These are phyloP conservation scores for Drosophila mimica DNA, from an alignment of 2,888 invertebrate genomes.

Conservation along the genomic window DNA sequence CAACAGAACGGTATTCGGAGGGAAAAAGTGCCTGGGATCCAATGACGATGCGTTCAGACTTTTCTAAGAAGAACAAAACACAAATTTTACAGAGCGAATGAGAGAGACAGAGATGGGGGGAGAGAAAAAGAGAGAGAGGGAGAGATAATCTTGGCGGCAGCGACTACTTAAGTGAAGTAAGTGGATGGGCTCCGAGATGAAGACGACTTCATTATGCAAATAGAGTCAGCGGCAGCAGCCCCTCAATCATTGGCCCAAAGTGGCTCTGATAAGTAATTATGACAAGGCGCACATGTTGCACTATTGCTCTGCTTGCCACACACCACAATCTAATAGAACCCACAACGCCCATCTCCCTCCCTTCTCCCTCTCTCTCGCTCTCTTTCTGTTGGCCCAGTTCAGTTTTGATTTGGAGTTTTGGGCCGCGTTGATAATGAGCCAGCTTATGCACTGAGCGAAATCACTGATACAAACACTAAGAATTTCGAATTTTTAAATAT, in stretches of 20 bases:
- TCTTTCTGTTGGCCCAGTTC: not conserved
- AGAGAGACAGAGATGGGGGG: not conserved
- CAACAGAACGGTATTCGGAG: constrained; percentile 14
- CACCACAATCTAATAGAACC: not conserved
- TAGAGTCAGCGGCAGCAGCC: constrained; percentile 32
- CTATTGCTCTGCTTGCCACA: constrained; percentile 7
- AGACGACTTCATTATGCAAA: constrained; percentile 73
- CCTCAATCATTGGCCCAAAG: constrained; percentile 64
- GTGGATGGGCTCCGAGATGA: constrained; percentile 36
- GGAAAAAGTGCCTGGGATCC: constrained; percentile 4
- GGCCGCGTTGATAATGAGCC: constrained; percentile 14
- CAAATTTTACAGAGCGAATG: not conserved
- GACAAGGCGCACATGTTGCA: constrained; percentile 57
- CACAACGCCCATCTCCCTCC: not conserved
- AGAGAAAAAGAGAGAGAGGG: not conserved
- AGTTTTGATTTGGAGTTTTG: constrained; percentile 2
- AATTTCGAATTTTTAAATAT: not conserved
- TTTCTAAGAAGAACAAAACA: constrained; percentile 28
- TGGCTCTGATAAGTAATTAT: constrained; percentile 64
- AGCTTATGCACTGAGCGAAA: constrained; percentile 5
- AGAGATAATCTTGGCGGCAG: constrained; percentile 28
- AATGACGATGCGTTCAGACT: constrained; percentile 16
- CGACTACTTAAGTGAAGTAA: constrained; percentile 51
- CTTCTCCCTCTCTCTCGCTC: not conserved
- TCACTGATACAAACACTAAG: not conserved